phyloP scores from a whole-genome alignment of 2,888 invertebrate genomes.

The Aphrophora alni region DNA sequence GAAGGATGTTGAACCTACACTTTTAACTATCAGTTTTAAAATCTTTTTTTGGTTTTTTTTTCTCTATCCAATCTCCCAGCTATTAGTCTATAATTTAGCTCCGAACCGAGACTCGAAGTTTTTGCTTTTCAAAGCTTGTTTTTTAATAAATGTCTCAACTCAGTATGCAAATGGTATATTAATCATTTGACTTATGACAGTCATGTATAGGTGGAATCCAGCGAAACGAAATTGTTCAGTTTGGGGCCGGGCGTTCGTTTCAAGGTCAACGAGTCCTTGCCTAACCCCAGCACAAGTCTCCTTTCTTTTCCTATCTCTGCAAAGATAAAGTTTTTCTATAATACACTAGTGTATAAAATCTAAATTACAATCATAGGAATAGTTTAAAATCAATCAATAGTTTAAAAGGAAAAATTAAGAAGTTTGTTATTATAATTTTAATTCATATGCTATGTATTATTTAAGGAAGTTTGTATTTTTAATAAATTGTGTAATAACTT shows the following conservation, averaged over 20 bases:
- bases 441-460: no score
- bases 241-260: no score
- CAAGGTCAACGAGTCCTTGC: conserved; percentile 16
- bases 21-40: no score
- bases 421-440: no score
- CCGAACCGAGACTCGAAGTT: background rate
- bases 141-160: conserved; percentile 12
- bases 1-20: no score
- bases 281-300: background rate
- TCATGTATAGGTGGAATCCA: background rate
- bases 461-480: no score
- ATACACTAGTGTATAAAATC: no score
- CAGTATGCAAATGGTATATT: conserved; percentile 27
- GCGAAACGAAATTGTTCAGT: conserved; percentile 17
- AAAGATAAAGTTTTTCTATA: background rate
- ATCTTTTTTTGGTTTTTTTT: no score
- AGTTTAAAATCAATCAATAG: no score
- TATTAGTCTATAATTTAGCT: background rate
- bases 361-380: no score
- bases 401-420: no score
- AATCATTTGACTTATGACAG: conserved; percentile 25
- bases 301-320: background rate
- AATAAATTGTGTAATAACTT: no score
- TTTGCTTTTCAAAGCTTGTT: background rate
- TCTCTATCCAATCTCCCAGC: background rate